Percentiles rank a stretch among this genome's conserved stretches.
Evolutionary conservation across 53 echinoderm and acorn worm genomes (phyloP).

Genomic region (Holothuria leucospilota): DNA sequence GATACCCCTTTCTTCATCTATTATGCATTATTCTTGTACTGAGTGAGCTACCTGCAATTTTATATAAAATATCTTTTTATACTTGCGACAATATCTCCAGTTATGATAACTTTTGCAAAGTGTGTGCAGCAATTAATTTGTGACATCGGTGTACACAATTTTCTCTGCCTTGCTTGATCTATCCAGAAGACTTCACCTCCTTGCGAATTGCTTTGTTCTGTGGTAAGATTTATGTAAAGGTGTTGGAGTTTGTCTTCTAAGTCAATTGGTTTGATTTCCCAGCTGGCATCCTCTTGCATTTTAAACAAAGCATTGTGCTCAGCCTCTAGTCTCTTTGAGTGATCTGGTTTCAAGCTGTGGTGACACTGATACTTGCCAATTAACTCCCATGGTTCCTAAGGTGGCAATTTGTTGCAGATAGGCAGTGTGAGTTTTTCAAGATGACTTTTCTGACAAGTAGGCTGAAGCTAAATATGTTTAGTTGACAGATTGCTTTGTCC

Average conservation of each 20-base stretch:
- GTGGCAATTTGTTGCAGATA: constrained; percentile 34
- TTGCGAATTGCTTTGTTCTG: constrained; percentile 8
- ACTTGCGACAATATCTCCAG: too few relatives aligned
- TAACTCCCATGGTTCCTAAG: constrained; percentile 39
- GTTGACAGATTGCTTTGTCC: too few relatives aligned
- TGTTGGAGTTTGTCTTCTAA: constrained; percentile 6
- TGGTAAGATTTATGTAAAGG: neutral
- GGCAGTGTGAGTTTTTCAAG: neutral
- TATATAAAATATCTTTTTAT: too few relatives aligned
- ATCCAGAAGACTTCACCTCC: neutral
- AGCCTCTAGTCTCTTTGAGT: constrained; percentile 32
- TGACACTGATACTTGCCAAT: constrained; percentile 36
- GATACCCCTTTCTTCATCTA: too few relatives aligned
- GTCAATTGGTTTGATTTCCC: constrained; percentile 44
- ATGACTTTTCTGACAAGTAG: constrained; percentile 6
- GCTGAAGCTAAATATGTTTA: too few relatives aligned
- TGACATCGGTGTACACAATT: too few relatives aligned
- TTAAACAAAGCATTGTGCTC: constrained; percentile 5
- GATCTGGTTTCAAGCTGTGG: constrained; percentile 42
- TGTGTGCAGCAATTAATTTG: too few relatives aligned
- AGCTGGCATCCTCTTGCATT: constrained; percentile 20
- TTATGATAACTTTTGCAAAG: too few relatives aligned
- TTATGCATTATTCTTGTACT: too few relatives aligned
- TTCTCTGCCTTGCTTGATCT: too few relatives aligned
- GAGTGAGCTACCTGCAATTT: too few relatives aligned